Conservation (phyloP, 2,888 invertebrate species). For the Scelioninae gen. 1 region DNA sequence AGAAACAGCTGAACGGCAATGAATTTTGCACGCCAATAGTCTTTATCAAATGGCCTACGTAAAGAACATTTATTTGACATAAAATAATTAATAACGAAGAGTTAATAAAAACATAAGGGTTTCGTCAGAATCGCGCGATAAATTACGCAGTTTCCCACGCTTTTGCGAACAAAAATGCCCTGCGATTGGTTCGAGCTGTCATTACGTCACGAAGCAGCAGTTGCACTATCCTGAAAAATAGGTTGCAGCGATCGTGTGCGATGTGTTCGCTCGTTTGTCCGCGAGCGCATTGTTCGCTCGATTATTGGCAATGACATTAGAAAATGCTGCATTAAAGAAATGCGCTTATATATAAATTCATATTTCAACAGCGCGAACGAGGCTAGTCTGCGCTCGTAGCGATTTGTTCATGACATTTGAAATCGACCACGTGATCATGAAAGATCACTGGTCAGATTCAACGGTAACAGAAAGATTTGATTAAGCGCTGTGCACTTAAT, state of each 20-base stretch:
- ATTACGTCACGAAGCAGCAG: constrained; percentile 41
- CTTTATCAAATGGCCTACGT: background rate
- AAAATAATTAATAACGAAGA: constrained; percentile 55
- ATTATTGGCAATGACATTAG: constrained; percentile 70
- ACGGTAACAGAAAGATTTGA: constrained; percentile 36
- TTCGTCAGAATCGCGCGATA: constrained; percentile 51
- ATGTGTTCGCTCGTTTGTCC: constrained; percentile 27
- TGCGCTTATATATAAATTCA: constrained; percentile 35
- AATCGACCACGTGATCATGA: constrained; percentile 58
- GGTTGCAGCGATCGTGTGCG: constrained; percentile 41
- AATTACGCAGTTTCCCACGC: constrained; percentile 63
- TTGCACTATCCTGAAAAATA: constrained; percentile 57
- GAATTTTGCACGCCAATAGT: background rate
- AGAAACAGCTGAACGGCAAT: background rate
- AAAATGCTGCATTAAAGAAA: constrained; percentile 31
- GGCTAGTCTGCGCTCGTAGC: constrained; percentile 54
- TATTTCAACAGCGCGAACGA: constrained; percentile 56
- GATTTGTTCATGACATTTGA: constrained; percentile 65
- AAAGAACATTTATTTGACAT: constrained; percentile 12
- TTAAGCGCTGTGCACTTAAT: constrained; percentile 29
- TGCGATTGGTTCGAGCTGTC: constrained; percentile 44
- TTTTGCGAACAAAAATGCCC: constrained; percentile 39
- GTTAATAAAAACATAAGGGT: constrained; percentile 35
- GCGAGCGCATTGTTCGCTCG: constrained; percentile 60
- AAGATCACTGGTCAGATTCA: constrained; percentile 52